Evolutionary conservation across 1,140 invertebrate species (phyloP).

Genomic region (Ericerus pela): DNA sequence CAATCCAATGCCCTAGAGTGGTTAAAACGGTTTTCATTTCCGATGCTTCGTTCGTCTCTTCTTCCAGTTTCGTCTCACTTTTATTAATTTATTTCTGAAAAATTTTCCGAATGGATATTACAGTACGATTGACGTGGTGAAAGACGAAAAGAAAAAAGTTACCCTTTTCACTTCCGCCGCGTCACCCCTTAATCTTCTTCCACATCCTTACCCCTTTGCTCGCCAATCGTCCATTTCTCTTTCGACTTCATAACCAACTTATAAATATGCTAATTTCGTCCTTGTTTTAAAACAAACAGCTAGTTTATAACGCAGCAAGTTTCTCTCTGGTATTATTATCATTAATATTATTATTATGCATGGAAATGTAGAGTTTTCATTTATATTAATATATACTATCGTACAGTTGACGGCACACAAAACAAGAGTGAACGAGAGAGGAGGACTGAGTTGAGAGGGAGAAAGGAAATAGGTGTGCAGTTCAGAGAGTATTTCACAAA

Average conservation of each 20-base stretch:
- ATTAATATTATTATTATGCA: constrained; percentile 11
- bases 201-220: too few relatives aligned
- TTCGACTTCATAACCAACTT: constrained; percentile 6
- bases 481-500: constrained; percentile 6
- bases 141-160: neutral
- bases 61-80: too few relatives aligned
- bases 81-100: too few relatives aligned
- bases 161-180: neutral
- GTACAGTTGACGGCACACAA: neutral
- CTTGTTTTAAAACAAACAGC: constrained; percentile 12
- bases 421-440: too few relatives aligned
- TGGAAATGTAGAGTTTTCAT: constrained; percentile 11
- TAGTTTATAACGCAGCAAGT: constrained; percentile 10
- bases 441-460: too few relatives aligned
- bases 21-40: too few relatives aligned
- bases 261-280: constrained; percentile 12
- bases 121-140: neutral
- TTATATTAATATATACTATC: constrained; percentile 12
- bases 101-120: neutral
- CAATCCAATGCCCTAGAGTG: too few relatives aligned
- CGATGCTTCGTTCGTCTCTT: too few relatives aligned
- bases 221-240: neutral
- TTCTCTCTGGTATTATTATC: constrained; percentile 10
- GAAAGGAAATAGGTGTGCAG: constrained; percentile 1
- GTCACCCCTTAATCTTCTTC: too few relatives aligned